Base-by-base conservation (phyloP, 2,113 vertebrate species). In the Cercocebus atys region DNA sequence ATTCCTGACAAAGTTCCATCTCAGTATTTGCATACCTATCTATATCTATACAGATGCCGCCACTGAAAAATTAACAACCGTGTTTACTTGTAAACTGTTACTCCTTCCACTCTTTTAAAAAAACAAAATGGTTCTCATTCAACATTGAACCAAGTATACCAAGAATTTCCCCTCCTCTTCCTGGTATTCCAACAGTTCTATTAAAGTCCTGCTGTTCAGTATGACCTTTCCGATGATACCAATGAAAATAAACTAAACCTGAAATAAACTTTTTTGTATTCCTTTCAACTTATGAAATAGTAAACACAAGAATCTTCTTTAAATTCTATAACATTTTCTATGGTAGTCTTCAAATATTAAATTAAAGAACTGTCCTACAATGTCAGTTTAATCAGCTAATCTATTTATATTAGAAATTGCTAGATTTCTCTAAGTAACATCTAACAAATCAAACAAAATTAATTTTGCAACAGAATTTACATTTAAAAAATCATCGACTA, bases 131-230 rank as follows among this genome's bases (percentile, higher is more conserved):
- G 93, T 95, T 98, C 97, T 98, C 98, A 98, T 96, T 98, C 97
- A 8, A 95, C 96, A 98, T 47, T 35, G 89, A 98, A 98, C 95
- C 97, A 98, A 98, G 98, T 98, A 98, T 94, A 97, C 57, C 38
- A 66, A 95, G 96, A 92, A 98, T 97, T 96, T 94, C 5, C 22
- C 92, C 90, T 45, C 38, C 90, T 97, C 98, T 97, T 98, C 97
- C 97, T 98, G 91, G 97, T 96, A 93, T 98, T 98, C 95, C 98
- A 98, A 97, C 84, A 98, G 97, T 98, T 97, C 98, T 98, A 97
- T 98, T 97, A 97, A 98, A 98, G 97, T 95, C 96, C 92, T 40
- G 93, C 95, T 98, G 96, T 97, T 98, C 97, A 97, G 64, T 97
- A 97, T 97, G 96, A 98, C 98, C 94, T 97, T 98, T 97, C 96